Conservation (phyloP, 2,888 invertebrate genomes). For the Nemoura dubitans region DNA sequence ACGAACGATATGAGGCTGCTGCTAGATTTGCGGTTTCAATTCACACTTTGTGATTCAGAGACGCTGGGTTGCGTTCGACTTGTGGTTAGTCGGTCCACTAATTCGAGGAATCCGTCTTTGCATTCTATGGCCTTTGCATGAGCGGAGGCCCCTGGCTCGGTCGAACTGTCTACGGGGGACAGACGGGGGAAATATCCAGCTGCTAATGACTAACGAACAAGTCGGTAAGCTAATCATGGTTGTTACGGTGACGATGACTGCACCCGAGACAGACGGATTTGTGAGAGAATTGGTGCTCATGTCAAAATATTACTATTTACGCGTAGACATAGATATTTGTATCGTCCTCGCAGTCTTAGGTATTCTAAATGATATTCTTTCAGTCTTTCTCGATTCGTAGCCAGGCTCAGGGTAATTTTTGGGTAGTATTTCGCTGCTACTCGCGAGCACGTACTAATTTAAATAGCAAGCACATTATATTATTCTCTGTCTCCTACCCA, state of each 20-base stretch:
- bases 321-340: too few species aligned
- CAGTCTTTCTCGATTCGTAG: too few species aligned
- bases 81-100: not conserved
- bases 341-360: too few species aligned
- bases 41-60: conserved; percentile 7
- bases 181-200: not conserved
- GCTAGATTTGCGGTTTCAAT: conserved; percentile 7
- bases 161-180: not conserved
- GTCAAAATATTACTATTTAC: too few species aligned
- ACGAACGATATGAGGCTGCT: not conserved
- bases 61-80: not conserved
- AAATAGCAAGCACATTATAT: too few species aligned
- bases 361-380: too few species aligned
- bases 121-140: too few species aligned
- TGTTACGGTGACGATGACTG: not conserved
- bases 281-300: too few species aligned
- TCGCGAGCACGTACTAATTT: too few species aligned
- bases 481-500: too few species aligned
- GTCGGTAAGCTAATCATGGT: not conserved
- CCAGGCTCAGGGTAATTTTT: too few species aligned
- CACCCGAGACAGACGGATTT: not conserved
- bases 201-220: not conserved
- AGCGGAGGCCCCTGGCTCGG: not conserved
- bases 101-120: not conserved
- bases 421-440: too few species aligned